phyloP scores from a whole-genome alignment of 2,113 vertebrate genomes.

The Carassius carassius region DNA sequence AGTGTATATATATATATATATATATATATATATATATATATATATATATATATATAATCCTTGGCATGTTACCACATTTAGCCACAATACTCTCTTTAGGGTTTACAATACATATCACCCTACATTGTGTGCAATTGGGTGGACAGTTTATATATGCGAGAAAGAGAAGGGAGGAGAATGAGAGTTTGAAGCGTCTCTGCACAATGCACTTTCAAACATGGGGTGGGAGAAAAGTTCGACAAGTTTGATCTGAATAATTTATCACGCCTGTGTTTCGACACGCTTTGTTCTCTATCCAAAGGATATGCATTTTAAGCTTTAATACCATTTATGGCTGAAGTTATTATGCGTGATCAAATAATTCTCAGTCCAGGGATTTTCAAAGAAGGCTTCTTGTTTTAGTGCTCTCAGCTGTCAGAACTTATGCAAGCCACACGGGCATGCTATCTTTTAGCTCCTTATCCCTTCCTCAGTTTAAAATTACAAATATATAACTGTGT shows the following conservation, averaged over 20 bases:
- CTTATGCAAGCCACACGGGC: slow-evolving; percentile 66
- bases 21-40: no score
- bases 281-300: slow-evolving; percentile 76
- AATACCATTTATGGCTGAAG: slow-evolving; percentile 73
- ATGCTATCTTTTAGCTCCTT: slow-evolving; percentile 52
- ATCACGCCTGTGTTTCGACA: slow-evolving; percentile 67
- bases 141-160: not conserved
- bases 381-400: slow-evolving; percentile 62
- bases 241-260: slow-evolving; percentile 75
- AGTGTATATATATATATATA: no score
- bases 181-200: slow-evolving; percentile 64
- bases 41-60: no score
- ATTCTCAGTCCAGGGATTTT: slow-evolving; percentile 71
- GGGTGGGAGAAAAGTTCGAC: slow-evolving; percentile 9
- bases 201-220: slow-evolving; percentile 61
- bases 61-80: not conserved
- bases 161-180: slow-evolving; percentile 57
- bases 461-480: slow-evolving; percentile 66
- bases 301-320: slow-evolving; percentile 71
- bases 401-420: slow-evolving; percentile 61
- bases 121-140: not conserved
- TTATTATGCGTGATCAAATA: slow-evolving; percentile 78
- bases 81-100: not conserved
- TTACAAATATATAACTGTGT: slow-evolving; percentile 64
- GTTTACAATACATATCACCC: not conserved